Conservation (phyloP, 1,140 invertebrate genomes). For the Cydia amplana region DNA sequence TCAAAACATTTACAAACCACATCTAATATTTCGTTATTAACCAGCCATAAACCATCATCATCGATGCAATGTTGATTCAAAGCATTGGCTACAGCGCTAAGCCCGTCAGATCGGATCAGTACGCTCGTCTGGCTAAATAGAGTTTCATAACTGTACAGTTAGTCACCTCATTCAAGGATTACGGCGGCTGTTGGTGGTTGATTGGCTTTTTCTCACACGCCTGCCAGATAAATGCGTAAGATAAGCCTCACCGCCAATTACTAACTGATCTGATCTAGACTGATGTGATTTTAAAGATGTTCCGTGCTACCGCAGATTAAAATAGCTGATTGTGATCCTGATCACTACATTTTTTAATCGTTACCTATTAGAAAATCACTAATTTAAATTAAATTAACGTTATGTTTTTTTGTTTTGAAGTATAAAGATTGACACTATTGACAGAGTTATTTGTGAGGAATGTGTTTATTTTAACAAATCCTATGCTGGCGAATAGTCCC, state of each 20-base stretch:
- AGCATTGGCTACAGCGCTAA: constrained; percentile 32
- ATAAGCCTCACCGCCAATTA: constrained; percentile 45
- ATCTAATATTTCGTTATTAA: constrained; percentile 32
- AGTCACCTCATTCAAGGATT: constrained; percentile 63
- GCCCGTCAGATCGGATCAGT: constrained; percentile 47
- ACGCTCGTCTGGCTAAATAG: constrained; percentile 46
- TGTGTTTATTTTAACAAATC: too few species aligned
- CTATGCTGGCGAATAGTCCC: too few species aligned
- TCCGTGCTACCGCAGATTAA: constrained; percentile 6
- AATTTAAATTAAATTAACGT: not conserved
- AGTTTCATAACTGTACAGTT: constrained; percentile 51
- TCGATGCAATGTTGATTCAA: constrained; percentile 32
- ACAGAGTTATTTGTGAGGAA: too few species aligned
- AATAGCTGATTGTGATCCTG: not conserved
- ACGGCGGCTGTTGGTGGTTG: constrained; percentile 45
- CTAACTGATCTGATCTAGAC: constrained; percentile 33
- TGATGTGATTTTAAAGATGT: constrained; percentile 29
- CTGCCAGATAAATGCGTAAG: constrained; percentile 55
- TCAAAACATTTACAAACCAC: constrained; percentile 23
- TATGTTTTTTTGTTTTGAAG: too few species aligned
- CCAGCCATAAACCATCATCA: constrained; percentile 29
- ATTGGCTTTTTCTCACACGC: constrained; percentile 57
- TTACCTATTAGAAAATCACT: not conserved
- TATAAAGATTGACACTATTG: too few species aligned
- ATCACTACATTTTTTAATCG: not conserved